Conservation (phyloP, 2,888 invertebrate genomes). For the Hemicrepidius hirtus region DNA sequence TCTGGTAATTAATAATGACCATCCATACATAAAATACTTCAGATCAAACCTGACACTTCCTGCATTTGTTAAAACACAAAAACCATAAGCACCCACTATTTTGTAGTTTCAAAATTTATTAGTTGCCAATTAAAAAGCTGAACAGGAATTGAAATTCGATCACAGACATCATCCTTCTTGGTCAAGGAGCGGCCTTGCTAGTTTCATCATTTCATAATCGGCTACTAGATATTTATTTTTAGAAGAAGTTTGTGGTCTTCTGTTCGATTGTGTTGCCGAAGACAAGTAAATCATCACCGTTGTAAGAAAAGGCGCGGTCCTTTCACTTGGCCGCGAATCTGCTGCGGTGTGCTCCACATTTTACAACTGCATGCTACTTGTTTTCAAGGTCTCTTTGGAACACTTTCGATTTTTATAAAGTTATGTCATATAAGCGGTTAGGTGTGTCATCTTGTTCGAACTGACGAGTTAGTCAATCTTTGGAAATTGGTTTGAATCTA, state of each 20-base stretch:
- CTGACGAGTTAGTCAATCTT: constrained; percentile 17
- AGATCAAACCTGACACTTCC: neutral
- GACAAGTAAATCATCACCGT: constrained; percentile 23
- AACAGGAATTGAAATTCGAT: constrained; percentile 4
- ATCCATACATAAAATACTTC: neutral
- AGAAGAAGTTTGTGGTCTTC: neutral
- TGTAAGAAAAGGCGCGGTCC: constrained; percentile 53
- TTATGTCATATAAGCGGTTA: constrained; percentile 40
- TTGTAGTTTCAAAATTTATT: neutral
- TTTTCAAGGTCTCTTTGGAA: constrained; percentile 49
- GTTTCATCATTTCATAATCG: neutral
- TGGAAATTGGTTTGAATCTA: neutral
- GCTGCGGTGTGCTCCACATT: constrained; percentile 52
- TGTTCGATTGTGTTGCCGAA: neutral
- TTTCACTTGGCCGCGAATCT: constrained; percentile 58
- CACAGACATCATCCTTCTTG: constrained; percentile 20
- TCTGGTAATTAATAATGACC: too few relatives aligned
- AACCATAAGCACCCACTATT: neutral
- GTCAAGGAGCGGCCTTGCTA: constrained; percentile 33
- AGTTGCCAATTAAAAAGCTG: neutral
- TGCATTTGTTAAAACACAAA: neutral
- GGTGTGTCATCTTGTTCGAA: constrained; percentile 47
- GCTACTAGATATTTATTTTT: constrained; percentile 2
- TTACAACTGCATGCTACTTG: constrained; percentile 35
- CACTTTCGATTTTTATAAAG: constrained; percentile 53